phyloP scores from a whole-genome alignment of 2,888 invertebrate species.

The Erpobdella octoculata region DNA sequence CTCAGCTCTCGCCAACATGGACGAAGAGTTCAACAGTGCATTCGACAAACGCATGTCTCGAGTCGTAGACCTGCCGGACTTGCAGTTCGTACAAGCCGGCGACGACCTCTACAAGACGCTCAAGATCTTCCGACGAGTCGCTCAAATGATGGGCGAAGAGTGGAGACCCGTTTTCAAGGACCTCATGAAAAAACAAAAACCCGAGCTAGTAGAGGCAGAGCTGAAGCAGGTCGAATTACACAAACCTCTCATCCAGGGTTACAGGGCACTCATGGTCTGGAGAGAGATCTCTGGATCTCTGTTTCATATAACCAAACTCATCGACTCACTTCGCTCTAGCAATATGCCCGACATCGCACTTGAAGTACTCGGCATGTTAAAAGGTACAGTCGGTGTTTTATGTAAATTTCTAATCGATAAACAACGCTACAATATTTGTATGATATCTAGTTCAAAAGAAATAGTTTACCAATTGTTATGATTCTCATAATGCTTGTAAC shows the following conservation, averaged over 20 bases:
- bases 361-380: constrained; percentile 10
- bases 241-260: constrained; percentile 30
- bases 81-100: constrained; percentile 22
- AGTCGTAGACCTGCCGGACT: neutral
- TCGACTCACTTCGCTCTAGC: constrained; percentile 23
- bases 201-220: constrained; percentile 22
- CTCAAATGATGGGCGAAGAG: constrained; percentile 28
- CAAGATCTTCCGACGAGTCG: constrained; percentile 28
- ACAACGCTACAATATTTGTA: too few relatives aligned
- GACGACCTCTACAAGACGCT: constrained; percentile 21
- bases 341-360: constrained; percentile 28
- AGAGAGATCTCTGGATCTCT: constrained; percentile 22
- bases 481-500: neutral
- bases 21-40: constrained; percentile 27
- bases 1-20: constrained; percentile 14
- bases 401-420: too few relatives aligned
- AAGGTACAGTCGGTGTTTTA: neutral
- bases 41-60: constrained; percentile 28
- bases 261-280: constrained; percentile 31
- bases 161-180: constrained; percentile 31
- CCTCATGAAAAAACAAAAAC: constrained; percentile 26
- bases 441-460: too few relatives aligned
- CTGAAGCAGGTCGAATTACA: constrained; percentile 23
- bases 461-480: too few relatives aligned
- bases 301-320: constrained; percentile 24